Base-by-base conservation (phyloP, 2,888 invertebrate species). In the Pristionchus exspectatus region DNA sequence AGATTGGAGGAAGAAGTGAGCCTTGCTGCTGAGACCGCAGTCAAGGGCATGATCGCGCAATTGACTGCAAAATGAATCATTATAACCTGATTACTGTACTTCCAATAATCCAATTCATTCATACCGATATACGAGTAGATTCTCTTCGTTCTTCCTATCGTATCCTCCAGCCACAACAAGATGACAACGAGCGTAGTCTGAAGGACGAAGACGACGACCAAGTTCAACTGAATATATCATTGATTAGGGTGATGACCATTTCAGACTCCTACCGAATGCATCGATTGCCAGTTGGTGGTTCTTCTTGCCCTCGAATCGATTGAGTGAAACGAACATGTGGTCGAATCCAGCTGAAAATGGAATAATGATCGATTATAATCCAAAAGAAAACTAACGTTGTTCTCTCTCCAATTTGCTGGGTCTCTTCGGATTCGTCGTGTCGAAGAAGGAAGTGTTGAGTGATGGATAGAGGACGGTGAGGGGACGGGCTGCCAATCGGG, bases 281-380 rank as follows among this genome's bases (percentile, higher is more conserved):
- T 97, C 96, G 83, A 99, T 95, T 0, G 98, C 98, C 83, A 99
- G 95, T 66, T 96, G 96, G n/a, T 99, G 96, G 95, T 98, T 97
- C 95, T 99, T 99, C 95, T 99, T 99, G 14, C 98, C 97, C 95
- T 99, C 99, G 96, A 97, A 99, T 91, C 99, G 97, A 96, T 99
- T 99, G 92, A 99, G 97, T 0, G 99, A 99, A 18, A 99, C 96
- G 95, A 98, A 97, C 66, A 98, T 95, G 66, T 93, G 94, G 27
- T 94, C 92, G 54, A 94, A 95, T 30, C 93, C 91, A 4, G 90
- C 89, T 14, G 95, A 16, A 87, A 30, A 7, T 24, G 12, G 7
- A 12, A 27, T 14, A 33, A 1, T 50, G 72, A 33, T 30, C 16
- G 16, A 18, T 33, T 14, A 69, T 16, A 44, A 44, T 21, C 24